Evolutionary conservation across 2,888 invertebrate species (phyloP).

Genomic region (Alentia gelatinosa): DNA sequence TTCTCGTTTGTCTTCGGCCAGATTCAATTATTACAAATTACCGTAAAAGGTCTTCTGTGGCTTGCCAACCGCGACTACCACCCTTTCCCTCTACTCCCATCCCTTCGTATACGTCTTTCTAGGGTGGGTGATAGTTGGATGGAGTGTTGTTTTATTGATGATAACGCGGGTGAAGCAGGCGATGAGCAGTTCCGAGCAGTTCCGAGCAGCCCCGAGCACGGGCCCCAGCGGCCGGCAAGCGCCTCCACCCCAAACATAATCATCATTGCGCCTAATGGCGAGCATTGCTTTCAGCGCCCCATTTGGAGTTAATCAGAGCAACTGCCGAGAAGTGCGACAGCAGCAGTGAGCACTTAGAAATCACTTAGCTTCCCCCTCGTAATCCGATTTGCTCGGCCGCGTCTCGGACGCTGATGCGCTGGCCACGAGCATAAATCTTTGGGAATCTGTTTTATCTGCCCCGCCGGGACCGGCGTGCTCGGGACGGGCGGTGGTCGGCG

Average conservation of each 20-base stretch:
- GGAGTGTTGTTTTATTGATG: slow-evolving; percentile 24
- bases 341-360: slow-evolving; percentile 13
- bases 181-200: not conserved
- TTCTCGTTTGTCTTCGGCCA: not conserved
- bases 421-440: slow-evolving; percentile 10
- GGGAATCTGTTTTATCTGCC: slow-evolving; percentile 20
- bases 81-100: not conserved
- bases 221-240: not conserved
- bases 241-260: slow-evolving; percentile 5
- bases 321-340: not conserved
- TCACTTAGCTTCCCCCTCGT: slow-evolving; percentile 9
- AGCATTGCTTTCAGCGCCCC: slow-evolving; percentile 42
- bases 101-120: not conserved
- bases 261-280: slow-evolving; percentile 9
- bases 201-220: not conserved
- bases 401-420: not conserved
- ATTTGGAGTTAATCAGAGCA: slow-evolving; percentile 19
- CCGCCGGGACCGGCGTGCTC: not conserved
- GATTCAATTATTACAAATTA: not conserved
- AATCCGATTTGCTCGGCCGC: not conserved
- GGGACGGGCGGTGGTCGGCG: not conserved
- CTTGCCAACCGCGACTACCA: not conserved
- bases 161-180: not conserved
- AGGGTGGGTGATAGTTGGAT: not conserved
- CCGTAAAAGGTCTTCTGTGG: not conserved